Base-by-base conservation (phyloP, 2,113 vertebrate genomes). In the Axis porcinus region DNA sequence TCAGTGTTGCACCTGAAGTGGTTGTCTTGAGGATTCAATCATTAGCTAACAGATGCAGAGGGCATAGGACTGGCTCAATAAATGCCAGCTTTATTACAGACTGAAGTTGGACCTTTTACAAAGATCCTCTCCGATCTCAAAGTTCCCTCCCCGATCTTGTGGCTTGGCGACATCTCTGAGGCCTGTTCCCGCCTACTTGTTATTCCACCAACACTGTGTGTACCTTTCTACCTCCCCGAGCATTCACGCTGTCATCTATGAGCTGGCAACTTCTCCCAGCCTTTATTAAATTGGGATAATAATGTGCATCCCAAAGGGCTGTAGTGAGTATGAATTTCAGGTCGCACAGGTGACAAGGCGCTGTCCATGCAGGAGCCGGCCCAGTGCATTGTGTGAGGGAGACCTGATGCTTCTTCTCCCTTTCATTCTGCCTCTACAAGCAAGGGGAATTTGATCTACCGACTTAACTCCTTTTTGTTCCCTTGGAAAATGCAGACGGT, bases 201-300 rank as follows among this genome's bases (percentile, higher is more conserved):
- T 15, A n/a, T 21, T 50, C 45, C 11, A 50, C 3, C 25, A 30
- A 47, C 9, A 2, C 8, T 0, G 2, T 23, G 55, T 23, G 0
- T 27, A 17, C 3, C 27, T 60, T 92, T 57, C 60, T 43, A 16
- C 10, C 14, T 60, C 62, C 10, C 1, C 9, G 28, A 43, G 16
- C 13, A 33, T 30, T 60, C 6, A 12, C 1, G 6, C 14, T 62
- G 40, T 88, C 55, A 74, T 14, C 60, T 64, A 6, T 23, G 30
- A 50, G n/a, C 62, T 17, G 81, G 45, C 23, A n/a, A n/a, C 52
- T 36, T 79, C 30, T 90, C 62, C 1, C 14, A 74, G n/a, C 27
- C 81, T 79, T 36, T 74, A 40, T 89, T 28, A 57, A 84, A 91
- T 36, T n/a, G 40, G 76, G 16, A 47, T 81, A 40, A 92, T 17